phyloP scores from a whole-genome alignment of 1,140 invertebrate genomes.

The Lepidurus couesii region DNA sequence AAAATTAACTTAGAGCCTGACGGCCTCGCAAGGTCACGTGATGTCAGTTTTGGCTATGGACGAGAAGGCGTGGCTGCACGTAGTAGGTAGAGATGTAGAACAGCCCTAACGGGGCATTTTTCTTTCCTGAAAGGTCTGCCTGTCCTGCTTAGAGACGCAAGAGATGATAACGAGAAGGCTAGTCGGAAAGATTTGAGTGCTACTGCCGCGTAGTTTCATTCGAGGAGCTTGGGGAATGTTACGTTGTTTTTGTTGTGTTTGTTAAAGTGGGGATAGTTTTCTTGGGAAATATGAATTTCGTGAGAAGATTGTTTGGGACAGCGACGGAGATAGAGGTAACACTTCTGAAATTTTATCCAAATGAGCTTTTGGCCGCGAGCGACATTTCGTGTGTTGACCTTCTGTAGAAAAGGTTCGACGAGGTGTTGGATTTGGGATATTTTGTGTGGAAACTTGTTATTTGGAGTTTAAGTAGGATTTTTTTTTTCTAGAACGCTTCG shows the following conservation, averaged over 20 bases:
- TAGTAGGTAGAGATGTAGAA: neutral
- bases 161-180: neutral
- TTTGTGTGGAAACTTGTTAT: too few species aligned
- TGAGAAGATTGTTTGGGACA: neutral
- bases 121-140: neutral
- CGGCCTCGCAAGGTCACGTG: constrained; percentile 17
- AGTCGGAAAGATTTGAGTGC: neutral
- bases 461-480: neutral
- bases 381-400: too few species aligned
- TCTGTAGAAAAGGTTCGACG: neutral
- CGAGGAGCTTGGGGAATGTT: neutral
- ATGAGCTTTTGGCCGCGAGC: neutral
- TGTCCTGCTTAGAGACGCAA: neutral
- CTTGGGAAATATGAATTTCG: neutral
- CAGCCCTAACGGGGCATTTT: constrained; percentile 9
- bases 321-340: neutral
- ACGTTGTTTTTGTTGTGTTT: neutral
- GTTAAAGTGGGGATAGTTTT: neutral
- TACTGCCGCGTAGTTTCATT: neutral
- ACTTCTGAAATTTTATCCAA: neutral
- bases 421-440: too few species aligned
- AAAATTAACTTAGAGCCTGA: neutral
- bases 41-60: neutral
- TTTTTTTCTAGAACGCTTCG: neutral
- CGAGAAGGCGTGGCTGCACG: neutral